phyloP scores from a whole-genome alignment of 2,888 invertebrate genomes.

The Caenorhabditis wallacei region DNA sequence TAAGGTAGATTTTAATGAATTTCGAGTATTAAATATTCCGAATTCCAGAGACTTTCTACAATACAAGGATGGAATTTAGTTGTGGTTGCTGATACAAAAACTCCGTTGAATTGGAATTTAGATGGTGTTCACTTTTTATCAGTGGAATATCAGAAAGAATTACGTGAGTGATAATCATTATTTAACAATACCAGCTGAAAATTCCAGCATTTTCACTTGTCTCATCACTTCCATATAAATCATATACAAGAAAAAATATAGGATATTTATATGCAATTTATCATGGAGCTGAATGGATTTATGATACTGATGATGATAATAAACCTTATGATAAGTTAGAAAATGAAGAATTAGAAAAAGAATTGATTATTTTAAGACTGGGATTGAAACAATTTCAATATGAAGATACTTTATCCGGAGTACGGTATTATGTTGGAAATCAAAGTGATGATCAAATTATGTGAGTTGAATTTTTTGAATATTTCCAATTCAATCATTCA shows the following conservation, averaged over 20 bases:
- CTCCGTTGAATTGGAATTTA: constrained; percentile 53
- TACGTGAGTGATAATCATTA: constrained; percentile 1
- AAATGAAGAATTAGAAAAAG: not conserved
- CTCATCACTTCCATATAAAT: constrained; percentile 42
- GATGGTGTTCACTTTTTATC: constrained; percentile 50
- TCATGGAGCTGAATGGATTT: constrained; percentile 69
- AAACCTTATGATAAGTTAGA: constrained; percentile 50
- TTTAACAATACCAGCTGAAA: not conserved
- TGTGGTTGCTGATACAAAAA: constrained; percentile 61
- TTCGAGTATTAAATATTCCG: too few relatives aligned
- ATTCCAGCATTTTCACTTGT: constrained; percentile 28
- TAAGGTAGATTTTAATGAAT: constrained; percentile 27
- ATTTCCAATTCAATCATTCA: constrained; percentile 62
- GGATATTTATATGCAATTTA: constrained; percentile 70
- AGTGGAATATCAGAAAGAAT: constrained; percentile 36
- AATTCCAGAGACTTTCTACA: constrained; percentile 44
- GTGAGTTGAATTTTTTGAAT: not conserved
- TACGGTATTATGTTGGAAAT: constrained; percentile 31
- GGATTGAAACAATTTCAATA: constrained; percentile 69
- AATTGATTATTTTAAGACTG: constrained; percentile 38
- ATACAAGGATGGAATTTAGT: constrained; percentile 57
- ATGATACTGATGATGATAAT: constrained; percentile 70
- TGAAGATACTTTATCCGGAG: constrained; percentile 32
- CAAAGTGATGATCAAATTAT: not conserved
- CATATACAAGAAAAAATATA: constrained; percentile 65